phyloP scores from a whole-genome alignment of 1,140 invertebrate species.

The Berghia stephanieae region DNA sequence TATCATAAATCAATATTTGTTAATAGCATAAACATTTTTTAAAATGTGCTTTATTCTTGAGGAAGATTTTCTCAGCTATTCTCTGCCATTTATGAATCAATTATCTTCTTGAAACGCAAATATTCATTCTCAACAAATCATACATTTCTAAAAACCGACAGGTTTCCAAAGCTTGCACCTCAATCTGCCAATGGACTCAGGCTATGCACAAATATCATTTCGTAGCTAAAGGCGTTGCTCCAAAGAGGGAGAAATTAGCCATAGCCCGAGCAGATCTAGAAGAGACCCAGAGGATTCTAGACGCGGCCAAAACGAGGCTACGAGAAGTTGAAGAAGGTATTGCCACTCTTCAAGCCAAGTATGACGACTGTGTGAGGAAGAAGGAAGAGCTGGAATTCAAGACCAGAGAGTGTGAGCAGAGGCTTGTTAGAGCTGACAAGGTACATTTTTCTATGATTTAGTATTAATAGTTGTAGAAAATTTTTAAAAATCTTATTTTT shows the following conservation, averaged over 20 bases:
- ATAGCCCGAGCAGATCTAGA: constrained; percentile 62
- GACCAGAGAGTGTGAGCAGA: constrained; percentile 63
- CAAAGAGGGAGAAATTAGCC: constrained; percentile 64
- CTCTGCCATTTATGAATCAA: too few relatives aligned
- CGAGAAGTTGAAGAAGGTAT: constrained; percentile 68
- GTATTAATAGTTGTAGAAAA: too few relatives aligned
- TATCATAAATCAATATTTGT: neutral
- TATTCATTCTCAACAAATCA: neutral
- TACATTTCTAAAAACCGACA: constrained; percentile 46
- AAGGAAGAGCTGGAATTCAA: constrained; percentile 67
- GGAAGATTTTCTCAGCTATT: neutral
- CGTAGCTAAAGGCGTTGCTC: constrained; percentile 65
- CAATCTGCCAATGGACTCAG: constrained; percentile 89
- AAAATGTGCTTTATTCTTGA: neutral
- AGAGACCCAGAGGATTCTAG: constrained; percentile 63
- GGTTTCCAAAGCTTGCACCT: constrained; percentile 87
- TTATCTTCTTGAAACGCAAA: neutral
- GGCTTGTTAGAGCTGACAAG: constrained; percentile 66
- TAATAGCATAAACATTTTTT: neutral
- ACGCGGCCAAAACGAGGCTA: constrained; percentile 62
- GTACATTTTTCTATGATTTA: too few relatives aligned
- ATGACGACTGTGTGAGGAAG: constrained; percentile 66
- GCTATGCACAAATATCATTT: constrained; percentile 84
- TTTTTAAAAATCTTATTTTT: too few relatives aligned
- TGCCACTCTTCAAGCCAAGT: constrained; percentile 65